Percentiles rank a stretch among this genome's conserved stretches.
These are phyloP conservation scores for Drosophila insularis DNA, from an alignment of 1,140 invertebrate genomes.

Conservation along the genomic window DNA sequence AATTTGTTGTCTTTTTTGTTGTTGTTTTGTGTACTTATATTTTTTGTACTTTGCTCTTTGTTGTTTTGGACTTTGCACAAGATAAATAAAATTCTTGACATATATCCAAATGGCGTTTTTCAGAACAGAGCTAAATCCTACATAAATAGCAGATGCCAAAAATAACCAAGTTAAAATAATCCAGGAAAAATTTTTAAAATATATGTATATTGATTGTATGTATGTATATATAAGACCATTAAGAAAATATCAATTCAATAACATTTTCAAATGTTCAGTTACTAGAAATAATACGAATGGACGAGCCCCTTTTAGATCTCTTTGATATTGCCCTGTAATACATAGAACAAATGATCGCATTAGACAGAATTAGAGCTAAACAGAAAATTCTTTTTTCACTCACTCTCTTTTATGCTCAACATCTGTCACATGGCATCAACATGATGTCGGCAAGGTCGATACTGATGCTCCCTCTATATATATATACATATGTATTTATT, in stretches of 20 bases:
- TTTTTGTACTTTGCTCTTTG: slow-evolving; percentile 40
- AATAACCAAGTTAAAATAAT: slow-evolving; percentile 15
- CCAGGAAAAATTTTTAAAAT: slow-evolving; percentile 2
- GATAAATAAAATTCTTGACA: slow-evolving; percentile 64
- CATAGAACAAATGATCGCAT: not conserved
- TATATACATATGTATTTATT: slow-evolving; percentile 21
- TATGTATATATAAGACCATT: too few species aligned
- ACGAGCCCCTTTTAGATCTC: slow-evolving; percentile 42
- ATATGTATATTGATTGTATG: too few species aligned
- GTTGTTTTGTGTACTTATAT: too few species aligned
- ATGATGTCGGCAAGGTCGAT: slow-evolving; percentile 51
- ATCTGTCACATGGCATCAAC: slow-evolving; percentile 35
- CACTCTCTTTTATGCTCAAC: slow-evolving; percentile 15
- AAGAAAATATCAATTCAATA: not conserved
- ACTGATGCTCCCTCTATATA: slow-evolving; percentile 9
- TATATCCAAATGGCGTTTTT: slow-evolving; percentile 51
- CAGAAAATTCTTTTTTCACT: not conserved
- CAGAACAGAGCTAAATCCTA: slow-evolving; percentile 9
- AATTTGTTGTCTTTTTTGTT: slow-evolving; percentile 5
- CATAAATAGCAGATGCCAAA: slow-evolving; percentile 10
- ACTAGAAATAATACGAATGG: not conserved
- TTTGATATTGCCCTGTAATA: slow-evolving; percentile 13
- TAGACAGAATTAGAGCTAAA: too few species aligned
- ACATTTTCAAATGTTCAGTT: not conserved
- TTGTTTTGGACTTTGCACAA: slow-evolving; percentile 59